Base-by-base conservation (phyloP, 2,797 vertebrate genomes). In the Danio kyathit region DNA sequence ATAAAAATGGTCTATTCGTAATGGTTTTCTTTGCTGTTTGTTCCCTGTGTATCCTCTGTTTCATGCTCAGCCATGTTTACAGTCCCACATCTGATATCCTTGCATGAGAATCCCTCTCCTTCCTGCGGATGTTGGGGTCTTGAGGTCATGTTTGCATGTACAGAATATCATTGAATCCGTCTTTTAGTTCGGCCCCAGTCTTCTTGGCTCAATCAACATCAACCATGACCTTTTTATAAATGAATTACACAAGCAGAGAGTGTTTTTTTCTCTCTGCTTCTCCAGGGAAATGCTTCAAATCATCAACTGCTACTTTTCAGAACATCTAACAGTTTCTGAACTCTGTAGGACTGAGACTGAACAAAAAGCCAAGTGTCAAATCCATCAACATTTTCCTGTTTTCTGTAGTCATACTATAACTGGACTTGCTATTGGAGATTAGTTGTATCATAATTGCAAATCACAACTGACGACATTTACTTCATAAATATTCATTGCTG, bases 71-170 rank as follows among this genome's bases (percentile, higher is more conserved):
- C 74, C 52, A 51, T 77, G 82, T 85, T 83, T 83, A 85, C 52
- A 76, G 63, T 79, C 65, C 41, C 46, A 57, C 59, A 81, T 82
- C 66, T 84, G 82, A 86, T 86, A 86, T 59, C 63, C 51, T 52
- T 49, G 46, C 69, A 66, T 73, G 43, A 54, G 74, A 83, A 69
- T 78, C 76, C 56, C 59, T 78, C 70, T 79, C 38, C 74, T 86
- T 86, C 86, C 83, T 80, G 78, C 83, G 81, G 86, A 87, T 86
- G 84, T 84, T n/a, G 64, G 63, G 84, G 80, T 74, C 84, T 46
- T 17, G 44, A 82, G 83, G 81, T 74, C 69, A 13, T 85, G 82
- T 83, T 83, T 85, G 85, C 81, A 76, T 51, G 10, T 44, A 65
- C 71, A 72, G 70, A 43, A 66, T 65, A 14, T 83, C 76, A 74